These are phyloP conservation scores for Gadus macrocephalus DNA, from an alignment of 2,113 vertebrate species.

Conservation along the genomic window DNA sequence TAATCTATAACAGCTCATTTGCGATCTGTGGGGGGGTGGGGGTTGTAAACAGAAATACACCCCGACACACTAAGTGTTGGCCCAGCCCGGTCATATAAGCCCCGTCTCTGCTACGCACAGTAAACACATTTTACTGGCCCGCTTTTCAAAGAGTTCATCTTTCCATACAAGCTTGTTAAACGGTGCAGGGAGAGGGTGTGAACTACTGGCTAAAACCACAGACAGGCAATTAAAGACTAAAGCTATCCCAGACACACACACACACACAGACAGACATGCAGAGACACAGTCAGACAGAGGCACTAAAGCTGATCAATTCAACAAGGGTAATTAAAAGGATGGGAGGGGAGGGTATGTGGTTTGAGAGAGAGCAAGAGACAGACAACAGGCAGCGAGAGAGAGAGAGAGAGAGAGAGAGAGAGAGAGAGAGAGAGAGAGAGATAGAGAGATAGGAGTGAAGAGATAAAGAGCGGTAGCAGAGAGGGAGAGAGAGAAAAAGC, in stretches of 20 bases:
- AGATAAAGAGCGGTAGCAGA: not conserved
- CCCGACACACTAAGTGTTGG: not conserved
- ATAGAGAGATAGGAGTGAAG: not conserved
- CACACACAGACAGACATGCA: constrained; percentile 34
- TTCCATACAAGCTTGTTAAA: constrained; percentile 53
- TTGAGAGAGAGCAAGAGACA: not conserved
- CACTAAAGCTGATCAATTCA: constrained; percentile 46
- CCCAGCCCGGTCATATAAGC: constrained; percentile 31
- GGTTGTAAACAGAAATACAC: too few relatives aligned
- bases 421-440: too few relatives aligned
- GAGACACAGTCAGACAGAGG: constrained; percentile 42
- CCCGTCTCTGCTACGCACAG: constrained; percentile 39
- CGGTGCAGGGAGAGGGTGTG: constrained; percentile 64
- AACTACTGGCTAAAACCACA: constrained; percentile 61
- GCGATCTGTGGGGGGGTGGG: too few relatives aligned
- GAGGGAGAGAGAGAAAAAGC: not conserved
- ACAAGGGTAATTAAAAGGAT: constrained; percentile 47
- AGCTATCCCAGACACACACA: too few relatives aligned
- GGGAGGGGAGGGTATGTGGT: not conserved
- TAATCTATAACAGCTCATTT: too few relatives aligned
- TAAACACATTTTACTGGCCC: constrained; percentile 66
- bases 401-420: not conserved
- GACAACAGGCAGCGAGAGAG: not conserved
- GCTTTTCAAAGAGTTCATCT: constrained; percentile 55
- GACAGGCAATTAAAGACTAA: constrained; percentile 28